phyloP scores from a whole-genome alignment of 2,797 vertebrate species.

The Sebastes goodei region DNA sequence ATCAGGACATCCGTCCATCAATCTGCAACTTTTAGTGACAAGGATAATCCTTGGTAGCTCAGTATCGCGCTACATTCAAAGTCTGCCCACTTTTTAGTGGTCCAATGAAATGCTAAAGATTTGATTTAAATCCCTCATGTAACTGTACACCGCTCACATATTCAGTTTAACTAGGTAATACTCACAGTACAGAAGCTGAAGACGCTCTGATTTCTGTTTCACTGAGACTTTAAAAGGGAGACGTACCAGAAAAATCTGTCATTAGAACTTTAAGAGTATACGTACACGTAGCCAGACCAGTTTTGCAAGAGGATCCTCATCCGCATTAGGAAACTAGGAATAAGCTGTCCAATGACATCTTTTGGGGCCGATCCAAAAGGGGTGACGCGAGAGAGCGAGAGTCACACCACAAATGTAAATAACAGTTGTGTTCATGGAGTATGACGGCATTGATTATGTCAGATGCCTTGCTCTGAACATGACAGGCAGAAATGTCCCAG shows the following conservation, averaged over 20 bases:
- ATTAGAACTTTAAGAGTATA: background rate
- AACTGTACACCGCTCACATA: too few species aligned
- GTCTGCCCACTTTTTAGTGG: too few species aligned
- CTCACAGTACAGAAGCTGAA: too few species aligned
- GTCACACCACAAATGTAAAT: conserved; percentile 4
- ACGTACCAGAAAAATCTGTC: background rate
- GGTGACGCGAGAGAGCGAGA: background rate
- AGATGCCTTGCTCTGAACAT: background rate
- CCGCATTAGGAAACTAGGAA: background rate
- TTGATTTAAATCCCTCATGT: too few species aligned
- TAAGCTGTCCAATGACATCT: background rate
- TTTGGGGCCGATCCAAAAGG: background rate
- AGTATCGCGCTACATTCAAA: too few species aligned
- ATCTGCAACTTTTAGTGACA: too few species aligned
- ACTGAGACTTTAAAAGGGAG: background rate
- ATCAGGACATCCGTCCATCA: too few species aligned
- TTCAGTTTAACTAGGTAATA: too few species aligned
- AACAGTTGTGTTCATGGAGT: background rate
- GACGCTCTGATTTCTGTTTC: too few species aligned
- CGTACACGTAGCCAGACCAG: background rate
- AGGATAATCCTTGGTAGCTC: too few species aligned
- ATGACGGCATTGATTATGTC: background rate
- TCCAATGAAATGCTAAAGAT: too few species aligned
- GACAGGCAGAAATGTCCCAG: background rate
- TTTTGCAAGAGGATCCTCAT: background rate